These are phyloP conservation scores for Tetranychus piercei DNA, from an alignment of 2,888 invertebrate species.

Conservation along the genomic window DNA sequence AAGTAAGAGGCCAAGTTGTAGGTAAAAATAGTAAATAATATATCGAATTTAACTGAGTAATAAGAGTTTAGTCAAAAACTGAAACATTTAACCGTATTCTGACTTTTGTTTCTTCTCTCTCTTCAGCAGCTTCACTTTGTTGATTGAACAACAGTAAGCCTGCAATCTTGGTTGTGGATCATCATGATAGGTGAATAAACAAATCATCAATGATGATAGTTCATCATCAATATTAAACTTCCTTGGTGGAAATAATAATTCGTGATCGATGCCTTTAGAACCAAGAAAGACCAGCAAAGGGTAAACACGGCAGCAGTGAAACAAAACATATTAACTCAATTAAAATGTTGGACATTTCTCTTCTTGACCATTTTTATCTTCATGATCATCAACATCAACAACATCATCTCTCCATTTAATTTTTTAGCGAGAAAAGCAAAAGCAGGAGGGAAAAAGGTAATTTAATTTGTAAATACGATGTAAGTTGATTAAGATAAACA, in stretches of 20 bases:
- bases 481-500: background rate
- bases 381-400: background rate
- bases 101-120: too few relatives aligned
- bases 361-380: background rate
- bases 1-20: background rate
- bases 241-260: background rate
- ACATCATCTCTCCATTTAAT: background rate
- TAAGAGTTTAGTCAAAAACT: too few relatives aligned
- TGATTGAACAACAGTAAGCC: too few relatives aligned
- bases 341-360: background rate
- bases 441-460: background rate
- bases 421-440: background rate
- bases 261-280: background rate
- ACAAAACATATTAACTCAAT: background rate
- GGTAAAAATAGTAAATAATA: background rate
- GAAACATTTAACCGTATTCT: too few relatives aligned
- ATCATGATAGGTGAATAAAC: too few relatives aligned
- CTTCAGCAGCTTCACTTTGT: too few relatives aligned
- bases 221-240: background rate
- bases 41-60: too few relatives aligned
- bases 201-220: background rate
- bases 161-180: too few relatives aligned
- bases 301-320: background rate
- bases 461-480: background rate
- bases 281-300: too few relatives aligned